These are phyloP conservation scores for Andrena minutula DNA, from an alignment of 2,888 invertebrate genomes.

Conservation along the genomic window DNA sequence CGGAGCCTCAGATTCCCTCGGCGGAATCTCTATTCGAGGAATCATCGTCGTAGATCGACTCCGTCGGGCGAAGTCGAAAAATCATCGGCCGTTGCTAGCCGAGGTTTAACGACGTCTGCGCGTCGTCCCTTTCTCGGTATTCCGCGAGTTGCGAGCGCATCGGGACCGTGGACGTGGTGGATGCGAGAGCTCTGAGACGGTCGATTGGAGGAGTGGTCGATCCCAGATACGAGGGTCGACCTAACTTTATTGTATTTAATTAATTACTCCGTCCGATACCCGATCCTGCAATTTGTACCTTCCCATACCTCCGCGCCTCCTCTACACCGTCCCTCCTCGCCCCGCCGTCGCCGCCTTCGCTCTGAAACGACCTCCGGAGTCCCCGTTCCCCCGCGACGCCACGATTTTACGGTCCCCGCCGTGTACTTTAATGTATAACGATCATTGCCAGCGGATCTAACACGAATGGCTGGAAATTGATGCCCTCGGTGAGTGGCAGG, in stretches of 20 bases:
- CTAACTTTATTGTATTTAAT: slow-evolving; percentile 82
- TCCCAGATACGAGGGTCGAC: slow-evolving; percentile 80
- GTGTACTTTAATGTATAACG: slow-evolving; percentile 3
- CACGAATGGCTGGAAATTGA: neutral
- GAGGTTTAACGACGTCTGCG: slow-evolving; percentile 45
- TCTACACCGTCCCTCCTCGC: slow-evolving; percentile 50
- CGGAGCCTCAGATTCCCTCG: neutral
- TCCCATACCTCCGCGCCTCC: slow-evolving; percentile 50
- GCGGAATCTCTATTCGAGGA: slow-evolving; percentile 43
- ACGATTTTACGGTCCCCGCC: neutral
- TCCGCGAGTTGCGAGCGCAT: slow-evolving; percentile 67
- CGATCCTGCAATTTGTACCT: slow-evolving; percentile 81
- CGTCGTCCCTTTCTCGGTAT: slow-evolving; percentile 60
- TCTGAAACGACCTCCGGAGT: slow-evolving; percentile 54
- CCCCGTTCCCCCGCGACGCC: slow-evolving; percentile 32
- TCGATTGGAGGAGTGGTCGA: slow-evolving; percentile 80
- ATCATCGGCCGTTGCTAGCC: slow-evolving; percentile 40
- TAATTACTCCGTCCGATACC: slow-evolving; percentile 80
- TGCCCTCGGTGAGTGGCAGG: neutral
- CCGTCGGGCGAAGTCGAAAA: slow-evolving; percentile 46
- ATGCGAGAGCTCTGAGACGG: slow-evolving; percentile 60
- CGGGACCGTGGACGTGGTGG: slow-evolving; percentile 64
- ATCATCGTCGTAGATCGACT: slow-evolving; percentile 40
- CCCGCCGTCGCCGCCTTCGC: slow-evolving; percentile 66
- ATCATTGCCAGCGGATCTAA: neutral